Evolutionary conservation across 2,797 vertebrate genomes (phyloP).

Genomic region (Pangasius sanitwongsei): DNA sequence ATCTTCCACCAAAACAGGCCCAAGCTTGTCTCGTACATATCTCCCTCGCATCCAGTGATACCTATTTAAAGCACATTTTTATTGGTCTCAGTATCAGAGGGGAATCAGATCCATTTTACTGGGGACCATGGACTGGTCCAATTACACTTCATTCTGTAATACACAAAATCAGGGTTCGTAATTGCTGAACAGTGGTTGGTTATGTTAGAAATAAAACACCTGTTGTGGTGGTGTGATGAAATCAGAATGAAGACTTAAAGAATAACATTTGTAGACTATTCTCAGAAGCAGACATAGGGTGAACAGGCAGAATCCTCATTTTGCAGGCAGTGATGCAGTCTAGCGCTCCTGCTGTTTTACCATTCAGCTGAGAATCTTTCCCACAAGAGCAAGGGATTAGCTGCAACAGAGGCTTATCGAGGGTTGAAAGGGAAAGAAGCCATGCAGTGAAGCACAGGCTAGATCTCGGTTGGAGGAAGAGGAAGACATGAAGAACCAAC

Average conservation of each 20-base stretch:
- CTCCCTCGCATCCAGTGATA: neutral
- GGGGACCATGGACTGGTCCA: neutral
- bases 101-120: neutral
- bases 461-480: neutral
- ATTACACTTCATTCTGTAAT: neutral
- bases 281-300: neutral
- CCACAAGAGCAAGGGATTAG: constrained; percentile 33
- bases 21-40: neutral
- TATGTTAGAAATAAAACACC: neutral
- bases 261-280: neutral
- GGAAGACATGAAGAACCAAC: neutral
- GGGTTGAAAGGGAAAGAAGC: constrained; percentile 16
- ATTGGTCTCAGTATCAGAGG: neutral
- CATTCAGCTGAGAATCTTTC: constrained; percentile 26
- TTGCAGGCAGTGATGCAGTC: constrained; percentile 4
- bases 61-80: neutral
- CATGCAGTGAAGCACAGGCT: constrained; percentile 3
- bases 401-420: constrained; percentile 22
- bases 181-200: neutral
- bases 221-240: constrained; percentile 1
- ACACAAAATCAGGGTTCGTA: neutral
- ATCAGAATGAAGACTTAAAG: neutral
- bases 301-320: neutral
- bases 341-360: constrained; percentile 12
- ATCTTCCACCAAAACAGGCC: neutral